A percentile compares a stretch with the other conserved stretches of the same genome.
phyloP scores from a whole-genome alignment of 2,888 invertebrate genomes.

The Polyommatus icarus region DNA sequence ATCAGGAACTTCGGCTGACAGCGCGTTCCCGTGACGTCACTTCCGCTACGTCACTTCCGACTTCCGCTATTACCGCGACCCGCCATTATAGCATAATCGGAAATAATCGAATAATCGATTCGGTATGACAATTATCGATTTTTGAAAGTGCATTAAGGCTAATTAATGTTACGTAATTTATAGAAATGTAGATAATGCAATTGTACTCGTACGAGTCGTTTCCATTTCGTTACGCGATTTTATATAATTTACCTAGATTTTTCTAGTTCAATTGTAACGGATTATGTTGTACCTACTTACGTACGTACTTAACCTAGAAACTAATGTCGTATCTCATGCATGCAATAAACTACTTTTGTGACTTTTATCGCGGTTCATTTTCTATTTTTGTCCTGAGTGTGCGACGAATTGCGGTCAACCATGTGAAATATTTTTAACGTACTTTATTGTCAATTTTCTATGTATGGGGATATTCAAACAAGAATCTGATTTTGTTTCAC shows the following conservation, averaged over 20 bases:
- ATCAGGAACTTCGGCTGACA: conserved; percentile 57
- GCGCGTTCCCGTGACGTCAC: conserved; percentile 61
- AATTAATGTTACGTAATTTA: conserved; percentile 8
- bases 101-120: conserved; percentile 19
- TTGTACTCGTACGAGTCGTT: neutral
- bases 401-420: neutral
- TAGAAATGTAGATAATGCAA: neutral
- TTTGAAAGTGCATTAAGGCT: neutral
- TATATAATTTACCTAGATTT: neutral
- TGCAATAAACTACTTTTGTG: conserved; percentile 2
- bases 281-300: neutral
- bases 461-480: no score
- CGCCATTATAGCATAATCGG: conserved; percentile 7
- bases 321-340: neutral
- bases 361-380: neutral
- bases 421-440: neutral
- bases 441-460: no score
- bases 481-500: no score
- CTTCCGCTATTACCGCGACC: conserved; percentile 44
- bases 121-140: conserved; percentile 8
- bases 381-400: neutral
- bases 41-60: conserved; percentile 60
- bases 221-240: neutral
- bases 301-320: neutral
- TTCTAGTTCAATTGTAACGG: neutral